These are phyloP conservation scores for Noctua janthe DNA, from an alignment of 2,888 invertebrate species.

Conservation along the genomic window DNA sequence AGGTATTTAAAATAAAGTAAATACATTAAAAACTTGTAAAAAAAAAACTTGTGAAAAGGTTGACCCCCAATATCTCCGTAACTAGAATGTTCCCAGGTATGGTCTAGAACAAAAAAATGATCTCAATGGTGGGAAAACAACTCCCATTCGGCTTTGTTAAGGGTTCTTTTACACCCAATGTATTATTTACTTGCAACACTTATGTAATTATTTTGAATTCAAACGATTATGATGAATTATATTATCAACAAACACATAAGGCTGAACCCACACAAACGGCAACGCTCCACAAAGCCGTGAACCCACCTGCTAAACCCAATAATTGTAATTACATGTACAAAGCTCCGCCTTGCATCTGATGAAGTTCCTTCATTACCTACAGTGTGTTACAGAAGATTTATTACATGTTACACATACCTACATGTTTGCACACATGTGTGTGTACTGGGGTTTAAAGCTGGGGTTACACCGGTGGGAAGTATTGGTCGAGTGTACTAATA, in stretches of 20 bases:
- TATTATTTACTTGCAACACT: too few relatives aligned
- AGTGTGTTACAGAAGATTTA: conserved; percentile 60
- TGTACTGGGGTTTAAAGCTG: conserved; percentile 24
- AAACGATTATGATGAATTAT: not conserved
- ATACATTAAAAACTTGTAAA: too few relatives aligned
- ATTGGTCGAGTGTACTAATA: not conserved
- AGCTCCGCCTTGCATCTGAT: conserved; percentile 61
- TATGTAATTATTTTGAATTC: not conserved
- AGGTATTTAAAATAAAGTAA: too few relatives aligned
- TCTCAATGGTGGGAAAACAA: too few relatives aligned
- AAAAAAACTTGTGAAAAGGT: too few relatives aligned
- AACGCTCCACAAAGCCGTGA: conserved; percentile 5
- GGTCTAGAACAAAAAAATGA: too few relatives aligned
- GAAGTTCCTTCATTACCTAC: conserved; percentile 63
- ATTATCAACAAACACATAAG: conserved; percentile 13
- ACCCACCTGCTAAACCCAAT: conserved; percentile 50
- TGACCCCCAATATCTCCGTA: too few relatives aligned
- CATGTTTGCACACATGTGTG: not conserved
- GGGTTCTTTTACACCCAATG: too few relatives aligned
- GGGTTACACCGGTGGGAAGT: conserved; percentile 14
- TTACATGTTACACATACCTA: conserved; percentile 42
- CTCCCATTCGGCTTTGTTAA: too few relatives aligned
- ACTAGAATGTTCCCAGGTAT: too few relatives aligned
- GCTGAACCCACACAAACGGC: conserved; percentile 10
- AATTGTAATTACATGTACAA: conserved; percentile 59